Percentiles rank a stretch among this genome's conserved stretches.
These are phyloP conservation scores for Antechinus stuartii DNA, from an alignment of 2,113 vertebrate species.

Conservation along the genomic window DNA sequence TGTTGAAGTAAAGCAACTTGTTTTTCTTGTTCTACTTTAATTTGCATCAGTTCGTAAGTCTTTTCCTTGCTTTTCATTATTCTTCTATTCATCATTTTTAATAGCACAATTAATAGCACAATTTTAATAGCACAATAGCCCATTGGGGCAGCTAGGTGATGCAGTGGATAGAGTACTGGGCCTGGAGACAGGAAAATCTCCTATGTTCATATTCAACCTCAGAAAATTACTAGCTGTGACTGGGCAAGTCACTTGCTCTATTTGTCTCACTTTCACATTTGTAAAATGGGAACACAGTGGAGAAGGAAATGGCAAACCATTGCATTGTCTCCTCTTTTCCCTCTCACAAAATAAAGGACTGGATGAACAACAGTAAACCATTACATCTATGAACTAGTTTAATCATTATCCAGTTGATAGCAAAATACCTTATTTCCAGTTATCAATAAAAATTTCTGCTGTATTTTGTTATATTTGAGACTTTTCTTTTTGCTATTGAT, in stretches of 20 bases:
- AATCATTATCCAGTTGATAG: not conserved
- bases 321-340: not conserved
- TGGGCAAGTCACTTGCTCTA: not conserved
- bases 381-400: not conserved
- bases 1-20: not conserved
- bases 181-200: not conserved
- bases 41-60: not conserved
- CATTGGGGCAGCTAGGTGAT: not conserved
- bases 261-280: not conserved
- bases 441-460: not conserved
- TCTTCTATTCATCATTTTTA: not conserved
- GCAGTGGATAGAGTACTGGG: not conserved
- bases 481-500: not conserved
- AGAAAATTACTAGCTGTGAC: not conserved
- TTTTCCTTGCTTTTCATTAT: not conserved
- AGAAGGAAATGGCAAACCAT: not conserved
- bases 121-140: not conserved
- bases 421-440: not conserved
- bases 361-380: not conserved
- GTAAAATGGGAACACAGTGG: not conserved
- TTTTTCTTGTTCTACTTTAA: not conserved
- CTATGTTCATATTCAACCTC: not conserved
- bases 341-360: not conserved
- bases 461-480: not conserved
- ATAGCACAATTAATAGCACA: not conserved